Conservation (phyloP, 1,140 invertebrate species). For the Trachymyrmex septentrionalis region DNA sequence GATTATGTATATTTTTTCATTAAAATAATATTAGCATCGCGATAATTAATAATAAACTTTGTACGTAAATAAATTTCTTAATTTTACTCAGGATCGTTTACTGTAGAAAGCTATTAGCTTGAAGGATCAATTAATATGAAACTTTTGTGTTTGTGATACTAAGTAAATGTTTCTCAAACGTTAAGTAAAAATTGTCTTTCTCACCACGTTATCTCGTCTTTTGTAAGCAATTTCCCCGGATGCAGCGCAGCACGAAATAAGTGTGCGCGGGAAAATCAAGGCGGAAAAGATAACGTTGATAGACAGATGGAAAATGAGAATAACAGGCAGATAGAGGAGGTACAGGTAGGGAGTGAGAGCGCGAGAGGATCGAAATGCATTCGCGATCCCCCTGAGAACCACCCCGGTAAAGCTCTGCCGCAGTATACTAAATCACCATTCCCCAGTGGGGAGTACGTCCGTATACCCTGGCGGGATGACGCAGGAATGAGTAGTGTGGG, state of each 20-base stretch:
- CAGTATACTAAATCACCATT: slow-evolving; percentile 78
- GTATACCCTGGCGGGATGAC: slow-evolving; percentile 40
- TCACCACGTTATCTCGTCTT: background rate
- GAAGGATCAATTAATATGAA: background rate
- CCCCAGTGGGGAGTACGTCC: slow-evolving; percentile 12
- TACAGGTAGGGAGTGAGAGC: background rate
- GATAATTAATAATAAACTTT: background rate
- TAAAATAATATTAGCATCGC: background rate
- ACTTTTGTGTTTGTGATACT: background rate
- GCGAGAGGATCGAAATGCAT: slow-evolving; percentile 56
- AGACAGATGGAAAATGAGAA: slow-evolving; percentile 52
- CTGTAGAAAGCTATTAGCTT: background rate
- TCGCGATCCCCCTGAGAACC: slow-evolving; percentile 68
- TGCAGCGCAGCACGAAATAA: slow-evolving; percentile 1
- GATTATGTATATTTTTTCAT: background rate
- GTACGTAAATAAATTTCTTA: background rate
- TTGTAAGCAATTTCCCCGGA: background rate
- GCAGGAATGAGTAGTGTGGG: slow-evolving; percentile 21
- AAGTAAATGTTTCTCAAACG: slow-evolving; percentile 1
- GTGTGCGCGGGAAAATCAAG: slow-evolving; percentile 12
- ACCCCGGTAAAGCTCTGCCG: slow-evolving; percentile 67
- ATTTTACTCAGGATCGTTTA: background rate
- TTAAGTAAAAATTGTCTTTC: slow-evolving; percentile 33
- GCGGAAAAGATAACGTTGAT: slow-evolving; percentile 24
- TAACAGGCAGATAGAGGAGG: background rate